Base-by-base conservation (phyloP, 2,888 invertebrate species). In the Helleia helle region DNA sequence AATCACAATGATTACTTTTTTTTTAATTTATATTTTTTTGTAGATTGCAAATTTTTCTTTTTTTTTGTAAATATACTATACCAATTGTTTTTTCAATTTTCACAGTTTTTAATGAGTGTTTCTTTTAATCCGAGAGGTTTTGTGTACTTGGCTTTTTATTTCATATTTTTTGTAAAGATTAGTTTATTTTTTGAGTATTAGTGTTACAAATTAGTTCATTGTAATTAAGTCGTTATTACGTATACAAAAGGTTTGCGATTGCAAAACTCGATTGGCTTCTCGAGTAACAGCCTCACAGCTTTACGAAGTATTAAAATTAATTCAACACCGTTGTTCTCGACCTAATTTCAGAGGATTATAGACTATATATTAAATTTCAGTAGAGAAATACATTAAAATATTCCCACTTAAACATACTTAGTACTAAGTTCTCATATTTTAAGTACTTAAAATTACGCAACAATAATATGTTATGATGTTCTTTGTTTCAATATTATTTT, bases 331-430 rank as follows among this genome's bases (percentile, higher is more conserved):
- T 47, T 50, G 44, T 51, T 49, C 41, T 44, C 47, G 47, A 51
- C 51, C 52, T 46, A 48, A 54, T 49, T 54, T 46, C 47, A 39
- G 44, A 43, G 44, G 49, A 46, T 54, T 52, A 49, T 46, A 44
- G 40, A 41, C 42, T 46, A 36, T 29, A 39, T 42, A 41, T 43
- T 47, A 40, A 43, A 39, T 31, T 41, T 29, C 40, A 36, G 15
- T 14, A 40, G 36, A 24, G 22, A 36, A 45, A 37, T 41, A 38
- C 45, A 43, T 44, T 44, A 42, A 26, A 40, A 42, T 40, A 40
- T 44, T 37, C n/a, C n/a, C n/a, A 29, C 18, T 26, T 12, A 25
- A 9, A 4, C 12, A 27, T 24, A 26, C n/a, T n/a, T 11, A 12
- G 2, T 18, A 9, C 9, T 17, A 18, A 22, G 9, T 34, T 34